A percentile compares a stretch with the other conserved stretches of the same genome.
Conservation (phyloP, 2,888 invertebrate species). For the Orthosia gracilis region DNA sequence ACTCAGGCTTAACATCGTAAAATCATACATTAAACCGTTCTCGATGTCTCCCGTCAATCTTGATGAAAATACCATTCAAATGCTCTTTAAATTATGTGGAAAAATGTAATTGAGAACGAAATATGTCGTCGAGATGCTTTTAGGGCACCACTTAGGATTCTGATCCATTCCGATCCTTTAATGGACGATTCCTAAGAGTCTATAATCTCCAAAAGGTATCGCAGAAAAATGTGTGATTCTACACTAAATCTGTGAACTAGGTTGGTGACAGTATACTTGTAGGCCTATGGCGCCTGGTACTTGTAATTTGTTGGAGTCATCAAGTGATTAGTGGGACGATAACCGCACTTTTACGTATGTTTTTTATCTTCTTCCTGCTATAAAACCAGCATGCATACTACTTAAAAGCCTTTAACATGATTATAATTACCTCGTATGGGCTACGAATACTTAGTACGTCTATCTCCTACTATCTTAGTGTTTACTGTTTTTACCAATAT, state of each 20-base stretch:
- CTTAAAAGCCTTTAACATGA: constrained; percentile 11
- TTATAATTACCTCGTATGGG: constrained; percentile 18
- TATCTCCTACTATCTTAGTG: neutral
- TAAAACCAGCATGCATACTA: constrained; percentile 17
- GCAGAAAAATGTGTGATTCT: constrained; percentile 18
- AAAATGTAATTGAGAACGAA: constrained; percentile 62
- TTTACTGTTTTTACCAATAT: constrained; percentile 39
- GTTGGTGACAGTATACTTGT: neutral
- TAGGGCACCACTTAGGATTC: constrained; percentile 21
- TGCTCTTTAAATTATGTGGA: constrained; percentile 61
- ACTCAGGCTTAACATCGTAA: constrained; percentile 61
- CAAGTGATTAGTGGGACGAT: neutral
- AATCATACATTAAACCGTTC: constrained; percentile 64
- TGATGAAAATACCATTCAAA: constrained; percentile 70
- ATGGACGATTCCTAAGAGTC: constrained; percentile 8
- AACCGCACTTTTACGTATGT: neutral
- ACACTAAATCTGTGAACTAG: constrained; percentile 20
- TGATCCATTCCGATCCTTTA: constrained; percentile 26
- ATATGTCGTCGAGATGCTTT: constrained; percentile 34
- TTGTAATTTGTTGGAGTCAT: neutral
- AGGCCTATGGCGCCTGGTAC: neutral
- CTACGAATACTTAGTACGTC: constrained; percentile 29
- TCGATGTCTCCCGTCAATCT: constrained; percentile 67
- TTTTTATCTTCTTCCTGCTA: neutral
- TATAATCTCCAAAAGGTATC: neutral